These are phyloP conservation scores for Epinotia brunnichana DNA, from an alignment of 2,888 invertebrate genomes.

Conservation along the genomic window DNA sequence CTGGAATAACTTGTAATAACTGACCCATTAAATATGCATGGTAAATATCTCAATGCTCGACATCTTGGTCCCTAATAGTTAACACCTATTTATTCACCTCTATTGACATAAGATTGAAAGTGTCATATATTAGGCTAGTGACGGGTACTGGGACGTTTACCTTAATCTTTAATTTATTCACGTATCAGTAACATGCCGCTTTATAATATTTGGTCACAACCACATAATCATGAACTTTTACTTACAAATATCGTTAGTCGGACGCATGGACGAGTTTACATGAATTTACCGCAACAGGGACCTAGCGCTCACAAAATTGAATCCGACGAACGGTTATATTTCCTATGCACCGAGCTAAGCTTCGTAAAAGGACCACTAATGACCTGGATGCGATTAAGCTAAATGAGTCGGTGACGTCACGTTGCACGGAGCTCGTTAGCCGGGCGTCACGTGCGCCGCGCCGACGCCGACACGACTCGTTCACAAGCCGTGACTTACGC, in stretches of 20 bases:
- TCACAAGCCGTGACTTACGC: constrained; percentile 1
- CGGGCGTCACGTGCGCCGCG: constrained; percentile 19
- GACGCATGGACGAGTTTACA: neutral
- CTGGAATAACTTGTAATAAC: neutral
- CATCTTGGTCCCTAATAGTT: too few species aligned
- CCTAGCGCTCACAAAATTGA: neutral
- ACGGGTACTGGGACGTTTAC: too few species aligned
- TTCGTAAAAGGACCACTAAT: constrained; percentile 5
- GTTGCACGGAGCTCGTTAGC: constrained; percentile 21
- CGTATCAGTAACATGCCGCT: too few species aligned
- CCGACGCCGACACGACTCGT: constrained; percentile 9
- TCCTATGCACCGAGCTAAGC: constrained; percentile 3
- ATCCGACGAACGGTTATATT: neutral
- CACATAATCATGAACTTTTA: neutral
- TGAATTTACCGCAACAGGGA: neutral
- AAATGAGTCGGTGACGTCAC: constrained; percentile 19
- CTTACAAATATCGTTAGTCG: neutral
- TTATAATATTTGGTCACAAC: too few species aligned
- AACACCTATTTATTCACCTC: too few species aligned
- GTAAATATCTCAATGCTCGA: too few species aligned
- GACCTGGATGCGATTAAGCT: constrained; percentile 28
- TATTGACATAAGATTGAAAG: too few species aligned
- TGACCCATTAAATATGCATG: too few species aligned
- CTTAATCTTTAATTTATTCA: too few species aligned
- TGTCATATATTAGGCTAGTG: too few species aligned